Evolutionary conservation across 2,113 vertebrate species (phyloP), one percentile per base, ranked within the genome.

Genomic region (Myotis davidii): DNA sequence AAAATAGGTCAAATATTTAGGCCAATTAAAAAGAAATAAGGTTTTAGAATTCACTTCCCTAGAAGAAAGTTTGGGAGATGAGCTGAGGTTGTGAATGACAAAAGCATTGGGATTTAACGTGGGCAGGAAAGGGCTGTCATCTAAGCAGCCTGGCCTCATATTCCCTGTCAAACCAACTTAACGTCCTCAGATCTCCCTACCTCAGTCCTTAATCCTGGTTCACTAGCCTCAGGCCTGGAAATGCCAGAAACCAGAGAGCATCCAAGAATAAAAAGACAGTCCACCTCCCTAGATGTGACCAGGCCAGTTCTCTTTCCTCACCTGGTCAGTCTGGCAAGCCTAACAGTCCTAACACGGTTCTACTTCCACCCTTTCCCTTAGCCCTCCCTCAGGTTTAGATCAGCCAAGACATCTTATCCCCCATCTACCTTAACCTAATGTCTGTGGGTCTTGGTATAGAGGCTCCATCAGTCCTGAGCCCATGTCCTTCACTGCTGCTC

Each of bases 1-100:
- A 16, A 92, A 96, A 50, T 56, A 85, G 72, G 25, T 93, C 83
- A 95, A 91, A 91, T 93, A 86, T 82, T 92, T 73, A 91, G 23
- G 61, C 59, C 94, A 94, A 56, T 91, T 85, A 70, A 93, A 86
- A 95, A 92, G 45, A 89, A 77, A 81, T 64, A 69, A 89, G 21
- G 54, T 61, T 92, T 95, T 82, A 86, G 86, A 74, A 72, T 50
- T 85, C 67, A 65, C 77, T 94, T 88, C 56, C 64, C 39, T 37
- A 27, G 13, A 82, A 77, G 50, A 82, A 70, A 82, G 23, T 92
- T 82, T 90, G 61, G 61, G 50, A 79, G 25, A 73, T 81, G 85
- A 91, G 50, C 91, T 96, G 42, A 56, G 42, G 73, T 67, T 97
- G 56, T 94, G 79, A 94, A 54, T 94, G 77, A 86, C 73, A 59